These are phyloP conservation scores for Phoxinus phoxinus DNA, from an alignment of 2,113 vertebrate species.

Conservation along the genomic window DNA sequence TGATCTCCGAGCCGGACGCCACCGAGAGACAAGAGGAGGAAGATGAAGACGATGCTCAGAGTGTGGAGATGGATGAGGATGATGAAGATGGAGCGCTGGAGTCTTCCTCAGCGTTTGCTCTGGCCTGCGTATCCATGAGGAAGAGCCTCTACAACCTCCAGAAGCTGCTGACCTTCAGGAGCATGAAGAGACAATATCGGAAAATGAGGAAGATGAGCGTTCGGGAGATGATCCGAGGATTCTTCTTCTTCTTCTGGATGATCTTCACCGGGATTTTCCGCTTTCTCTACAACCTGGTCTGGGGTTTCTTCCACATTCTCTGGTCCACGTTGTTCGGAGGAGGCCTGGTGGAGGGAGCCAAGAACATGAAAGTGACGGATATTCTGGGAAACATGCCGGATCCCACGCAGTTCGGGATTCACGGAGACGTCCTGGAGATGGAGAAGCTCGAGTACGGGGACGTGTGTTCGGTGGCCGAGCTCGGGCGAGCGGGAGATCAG, in stretches of 20 bases:
- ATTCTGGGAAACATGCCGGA: conserved; percentile 98
- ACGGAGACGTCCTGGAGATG: conserved; percentile 87
- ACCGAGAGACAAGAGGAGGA: conserved; percentile 85
- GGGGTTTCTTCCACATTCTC: conserved; percentile 92
- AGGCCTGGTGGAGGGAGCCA: conserved; percentile 94
- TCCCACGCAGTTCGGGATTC: conserved; percentile 97
- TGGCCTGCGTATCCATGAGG: conserved; percentile 85
- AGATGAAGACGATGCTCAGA: conserved; percentile 64
- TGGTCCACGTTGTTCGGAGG: conserved; percentile 96
- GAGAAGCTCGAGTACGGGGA: conserved; percentile 87
- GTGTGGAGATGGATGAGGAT: conserved; percentile 79
- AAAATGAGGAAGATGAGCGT: conserved; percentile 90
- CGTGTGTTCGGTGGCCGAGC: conserved; percentile 75
- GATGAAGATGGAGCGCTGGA: conserved; percentile 82
- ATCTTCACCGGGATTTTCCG: conserved; percentile 86
- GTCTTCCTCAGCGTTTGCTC: conserved; percentile 87
- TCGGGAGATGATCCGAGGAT: conserved; percentile 86
- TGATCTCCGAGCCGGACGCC: conserved; percentile 92
- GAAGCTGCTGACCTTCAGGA: conserved; percentile 86
- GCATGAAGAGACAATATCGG: conserved; percentile 85
- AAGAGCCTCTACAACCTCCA: conserved; percentile 81
- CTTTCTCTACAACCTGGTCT: conserved; percentile 83
- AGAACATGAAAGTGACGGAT: conserved; percentile 97
- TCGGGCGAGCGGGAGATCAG: conserved; percentile 86
- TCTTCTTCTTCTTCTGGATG: conserved; percentile 92